Evolutionary conservation across 2,797 vertebrate genomes (phyloP), one percentile per base, ranked within the genome.

Genomic region (Halcyon smyrnensis): DNA sequence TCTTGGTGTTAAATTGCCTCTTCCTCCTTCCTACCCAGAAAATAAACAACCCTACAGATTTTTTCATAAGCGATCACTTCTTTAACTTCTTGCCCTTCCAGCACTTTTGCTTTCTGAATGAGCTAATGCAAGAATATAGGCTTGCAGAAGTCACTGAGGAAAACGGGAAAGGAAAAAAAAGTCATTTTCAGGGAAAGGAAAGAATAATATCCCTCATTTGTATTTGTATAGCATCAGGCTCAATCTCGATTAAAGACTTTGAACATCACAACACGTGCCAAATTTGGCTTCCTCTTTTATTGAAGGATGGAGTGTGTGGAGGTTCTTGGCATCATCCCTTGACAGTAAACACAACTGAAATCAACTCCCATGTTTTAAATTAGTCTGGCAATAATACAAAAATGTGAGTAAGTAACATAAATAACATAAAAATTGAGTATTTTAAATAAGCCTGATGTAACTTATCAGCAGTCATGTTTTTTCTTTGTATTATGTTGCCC

Each of bases 251-350:
- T 93, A 74, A 93, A 60, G 76, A 34, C 39, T 83, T 43, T 19
- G 76, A 86, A 56, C 18, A 71, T 92, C 51, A 23, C 68, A 86
- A 43, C 46, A 46, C 36, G 19, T 43, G 76, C 83, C 88, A 92
- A 41, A 88, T 96, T 79, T 81, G 54, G 71, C 37, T 85, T 92
- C 76, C 77, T 65, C 41, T 93, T 91, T 81, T 68, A 92, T 45
- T 2, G 5, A 69, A 73, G 62, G 53, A 27, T 63, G 24, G 48
- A 48, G 41, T 20, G 7, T 71, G 73, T 0, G 1, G 74, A 76
- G 74, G 68, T 53, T 95, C 68, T 85, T 96, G 95, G 95, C 95
- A 96, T 71, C 56, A 21, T 73, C 68, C 60, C 48, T 84, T 89
- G 87, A 68, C 88, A 91, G 62, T 60, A 73, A 91, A 90, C 74